Evolutionary conservation across 2,888 invertebrate genomes (phyloP).

Genomic region (Luperina testacea): DNA sequence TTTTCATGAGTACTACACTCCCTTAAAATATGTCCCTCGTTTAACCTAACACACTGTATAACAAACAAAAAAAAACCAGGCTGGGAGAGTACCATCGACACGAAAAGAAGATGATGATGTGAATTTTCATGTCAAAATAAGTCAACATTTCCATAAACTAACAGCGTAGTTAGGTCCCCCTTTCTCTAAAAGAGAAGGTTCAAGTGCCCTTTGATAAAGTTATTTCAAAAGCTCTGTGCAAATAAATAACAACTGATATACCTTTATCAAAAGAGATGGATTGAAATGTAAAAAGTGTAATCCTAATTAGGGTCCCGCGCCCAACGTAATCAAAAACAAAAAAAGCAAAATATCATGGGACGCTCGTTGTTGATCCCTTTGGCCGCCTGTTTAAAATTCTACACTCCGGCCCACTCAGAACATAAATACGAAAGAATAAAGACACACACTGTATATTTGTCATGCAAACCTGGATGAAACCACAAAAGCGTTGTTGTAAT

Average conservation of each 20-base stretch:
- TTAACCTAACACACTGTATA: too few relatives aligned
- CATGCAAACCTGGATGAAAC: constrained; percentile 71
- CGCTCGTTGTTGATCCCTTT: constrained; percentile 52
- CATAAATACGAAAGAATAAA: constrained; percentile 72
- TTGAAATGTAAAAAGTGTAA: constrained; percentile 54
- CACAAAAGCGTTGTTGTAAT: constrained; percentile 79
- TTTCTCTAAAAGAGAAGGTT: not conserved
- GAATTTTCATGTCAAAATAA: not conserved
- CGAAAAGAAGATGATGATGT: not conserved
- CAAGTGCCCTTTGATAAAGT: constrained; percentile 12
- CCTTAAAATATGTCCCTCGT: too few relatives aligned
- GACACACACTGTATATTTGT: constrained; percentile 68
- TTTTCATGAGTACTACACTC: too few relatives aligned
- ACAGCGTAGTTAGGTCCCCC: not conserved
- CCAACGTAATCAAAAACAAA: constrained; percentile 64
- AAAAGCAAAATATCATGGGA: constrained; percentile 65
- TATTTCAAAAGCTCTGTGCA: constrained; percentile 37
- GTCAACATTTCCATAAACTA: not conserved
- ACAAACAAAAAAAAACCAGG: not conserved
- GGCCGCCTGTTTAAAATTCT: constrained; percentile 68
- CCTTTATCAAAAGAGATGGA: constrained; percentile 54
- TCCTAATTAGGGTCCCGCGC: constrained; percentile 57
- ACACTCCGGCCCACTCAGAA: constrained; percentile 56
- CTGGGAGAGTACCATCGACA: not conserved
- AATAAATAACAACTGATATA: constrained; percentile 49